A percentile compares a stretch with the other conserved stretches of the same genome.
Evolutionary conservation across 2,113 vertebrate species (phyloP).

Genomic region (Saccopteryx leptura): DNA sequence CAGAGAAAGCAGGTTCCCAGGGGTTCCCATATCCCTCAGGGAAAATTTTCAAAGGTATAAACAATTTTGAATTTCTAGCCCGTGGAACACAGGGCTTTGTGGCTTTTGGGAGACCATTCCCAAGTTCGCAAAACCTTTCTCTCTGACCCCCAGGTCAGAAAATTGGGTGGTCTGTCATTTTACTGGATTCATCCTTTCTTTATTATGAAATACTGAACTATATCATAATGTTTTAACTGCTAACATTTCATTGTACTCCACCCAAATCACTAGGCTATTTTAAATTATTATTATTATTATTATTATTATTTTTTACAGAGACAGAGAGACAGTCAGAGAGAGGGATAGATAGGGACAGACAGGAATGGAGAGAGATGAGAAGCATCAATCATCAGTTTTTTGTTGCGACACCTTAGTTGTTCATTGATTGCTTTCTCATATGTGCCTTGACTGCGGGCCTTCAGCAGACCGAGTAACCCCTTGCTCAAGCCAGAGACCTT

Average conservation of each 20-base stretch:
- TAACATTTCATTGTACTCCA: slow-evolving; percentile 5
- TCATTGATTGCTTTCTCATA: too few species aligned
- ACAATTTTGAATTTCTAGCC: slow-evolving; percentile 59
- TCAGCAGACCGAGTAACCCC: too few species aligned
- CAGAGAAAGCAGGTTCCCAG: neutral
- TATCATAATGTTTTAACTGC: neutral
- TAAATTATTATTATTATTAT: neutral
- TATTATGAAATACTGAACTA: slow-evolving; percentile 11
- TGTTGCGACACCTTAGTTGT: too few species aligned
- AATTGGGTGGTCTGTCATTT: slow-evolving; percentile 55
- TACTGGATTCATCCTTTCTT: slow-evolving; percentile 20
- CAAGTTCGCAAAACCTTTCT: slow-evolving; percentile 59
- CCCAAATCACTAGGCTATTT: neutral
- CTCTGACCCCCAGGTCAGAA: slow-evolving; percentile 9
- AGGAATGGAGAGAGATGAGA: too few species aligned
- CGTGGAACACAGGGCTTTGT: slow-evolving; percentile 28
- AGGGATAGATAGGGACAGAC: too few species aligned
- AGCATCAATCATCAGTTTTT: too few species aligned
- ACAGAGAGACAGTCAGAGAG: too few species aligned
- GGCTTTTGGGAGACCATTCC: slow-evolving; percentile 37
- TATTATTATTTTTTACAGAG: too few species aligned
- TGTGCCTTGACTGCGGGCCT: too few species aligned
- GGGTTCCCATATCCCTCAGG: slow-evolving; percentile 1
- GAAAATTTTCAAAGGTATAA: slow-evolving; percentile 9
- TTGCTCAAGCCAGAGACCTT: too few species aligned